Percentiles rank a stretch among this genome's conserved stretches.
These are phyloP conservation scores for Polydesmus complanatus DNA, from an alignment of 2,888 invertebrate genomes.

Conservation along the genomic window DNA sequence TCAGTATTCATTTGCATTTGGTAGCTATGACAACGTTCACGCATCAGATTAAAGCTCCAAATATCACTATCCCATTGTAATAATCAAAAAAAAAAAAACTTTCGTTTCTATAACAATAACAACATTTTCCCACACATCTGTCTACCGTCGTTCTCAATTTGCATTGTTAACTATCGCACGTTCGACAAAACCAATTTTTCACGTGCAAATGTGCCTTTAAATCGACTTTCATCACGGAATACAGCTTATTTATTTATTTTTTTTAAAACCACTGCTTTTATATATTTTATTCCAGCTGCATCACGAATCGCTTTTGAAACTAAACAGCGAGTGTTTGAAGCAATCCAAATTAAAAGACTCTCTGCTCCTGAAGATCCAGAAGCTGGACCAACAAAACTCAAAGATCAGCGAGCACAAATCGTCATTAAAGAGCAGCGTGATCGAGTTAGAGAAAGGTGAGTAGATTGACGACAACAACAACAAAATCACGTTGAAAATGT, in stretches of 20 bases:
- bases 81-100: no score
- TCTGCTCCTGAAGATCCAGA: neutral
- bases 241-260: no score
- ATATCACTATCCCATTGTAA: neutral
- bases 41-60: neutral
- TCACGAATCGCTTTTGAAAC: neutral
- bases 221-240: no score
- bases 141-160: no score
- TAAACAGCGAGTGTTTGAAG: constrained; percentile 4
- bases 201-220: no score
- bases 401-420: neutral
- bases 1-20: neutral
- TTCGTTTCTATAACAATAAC: no score
- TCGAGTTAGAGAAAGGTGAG: constrained; percentile 8
- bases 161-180: no score
- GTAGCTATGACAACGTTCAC: neutral
- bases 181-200: no score
- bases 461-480: neutral
- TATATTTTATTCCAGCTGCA: no score
- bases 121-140: no score
- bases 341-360: constrained; percentile 2
- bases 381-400: constrained; percentile 5
- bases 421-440: neutral
- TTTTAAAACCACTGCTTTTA: no score
- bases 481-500: no score